A percentile compares a stretch with the other conserved stretches of the same genome.
Evolutionary conservation across 2,888 invertebrate species (phyloP).

Genomic region (Eumacrocentrus americanus): DNA sequence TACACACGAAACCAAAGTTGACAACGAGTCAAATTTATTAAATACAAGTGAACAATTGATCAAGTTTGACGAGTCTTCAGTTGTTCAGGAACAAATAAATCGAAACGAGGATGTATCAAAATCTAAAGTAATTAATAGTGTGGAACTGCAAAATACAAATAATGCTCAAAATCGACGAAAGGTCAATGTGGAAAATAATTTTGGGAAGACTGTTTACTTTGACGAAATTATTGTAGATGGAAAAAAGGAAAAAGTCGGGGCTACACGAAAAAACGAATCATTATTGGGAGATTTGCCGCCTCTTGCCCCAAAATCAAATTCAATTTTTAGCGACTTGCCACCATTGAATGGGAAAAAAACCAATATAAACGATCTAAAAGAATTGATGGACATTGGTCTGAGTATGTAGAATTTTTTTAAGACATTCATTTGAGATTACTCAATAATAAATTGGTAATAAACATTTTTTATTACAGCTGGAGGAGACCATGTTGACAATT

Average conservation of each 20-base stretch:
- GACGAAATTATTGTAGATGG: conserved; percentile 58
- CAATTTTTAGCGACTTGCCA: conserved; percentile 56
- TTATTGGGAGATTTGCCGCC: conserved; percentile 52
- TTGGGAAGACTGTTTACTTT: conserved; percentile 54
- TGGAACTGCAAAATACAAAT: conserved; percentile 50
- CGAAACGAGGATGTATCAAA: conserved; percentile 50
- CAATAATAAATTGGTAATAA: neutral
- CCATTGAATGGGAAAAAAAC: conserved; percentile 57
- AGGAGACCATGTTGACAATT: conserved; percentile 48
- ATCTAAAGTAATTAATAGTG: conserved; percentile 47
- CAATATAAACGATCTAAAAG: conserved; percentile 57
- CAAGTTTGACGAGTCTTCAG: conserved; percentile 51
- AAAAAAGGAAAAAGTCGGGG: conserved; percentile 51
- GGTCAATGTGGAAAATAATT: conserved; percentile 47
- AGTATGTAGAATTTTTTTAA: too few species aligned
- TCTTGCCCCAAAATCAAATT: conserved; percentile 49
- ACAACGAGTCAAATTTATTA: conserved; percentile 44
- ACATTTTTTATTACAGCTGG: conserved; percentile 33
- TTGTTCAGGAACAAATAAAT: conserved; percentile 43
- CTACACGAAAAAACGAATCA: conserved; percentile 46
- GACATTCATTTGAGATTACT: neutral
- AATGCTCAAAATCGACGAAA: conserved; percentile 53
- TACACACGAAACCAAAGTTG: conserved; percentile 42
- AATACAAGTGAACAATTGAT: conserved; percentile 50
- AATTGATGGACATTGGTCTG: conserved; percentile 54